phyloP scores from a whole-genome alignment of 92 coral and sea anemone species.

The Phenganax subtilis region DNA sequence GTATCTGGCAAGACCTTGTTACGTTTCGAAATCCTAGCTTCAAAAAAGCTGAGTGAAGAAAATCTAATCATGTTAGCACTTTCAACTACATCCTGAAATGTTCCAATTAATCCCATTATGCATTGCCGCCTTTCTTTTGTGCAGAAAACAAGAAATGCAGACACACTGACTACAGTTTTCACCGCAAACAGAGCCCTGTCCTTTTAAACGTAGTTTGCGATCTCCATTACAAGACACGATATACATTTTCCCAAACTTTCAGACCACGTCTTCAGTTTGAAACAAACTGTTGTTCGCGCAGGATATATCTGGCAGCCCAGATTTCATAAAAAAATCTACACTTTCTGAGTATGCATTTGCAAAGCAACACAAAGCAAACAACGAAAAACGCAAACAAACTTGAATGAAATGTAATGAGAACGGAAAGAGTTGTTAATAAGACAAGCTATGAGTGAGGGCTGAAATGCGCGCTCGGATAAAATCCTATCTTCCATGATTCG shows the following conservation, averaged over 20 bases:
- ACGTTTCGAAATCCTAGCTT: background rate
- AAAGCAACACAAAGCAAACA: background rate
- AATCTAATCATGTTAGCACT: conserved; percentile 23
- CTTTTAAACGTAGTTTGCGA: background rate
- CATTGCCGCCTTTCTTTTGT: conserved; percentile 25
- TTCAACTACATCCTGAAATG: background rate
- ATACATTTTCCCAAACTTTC: background rate
- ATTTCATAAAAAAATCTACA: too few relatives aligned
- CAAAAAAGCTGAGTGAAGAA: background rate
- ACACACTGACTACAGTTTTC: background rate
- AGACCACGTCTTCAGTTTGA: too few relatives aligned
- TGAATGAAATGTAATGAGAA: background rate
- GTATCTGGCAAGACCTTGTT: background rate
- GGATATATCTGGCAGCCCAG: too few relatives aligned
- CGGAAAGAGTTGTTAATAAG: background rate
- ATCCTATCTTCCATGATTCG: conserved; percentile 15
- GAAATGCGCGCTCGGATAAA: conserved; percentile 13
- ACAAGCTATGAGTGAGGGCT: conserved; percentile 12
- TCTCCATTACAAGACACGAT: background rate
- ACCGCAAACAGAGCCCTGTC: background rate
- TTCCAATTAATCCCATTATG: conserved; percentile 2
- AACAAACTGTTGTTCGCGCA: too few relatives aligned
- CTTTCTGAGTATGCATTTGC: too few relatives aligned
- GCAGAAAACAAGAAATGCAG: background rate
- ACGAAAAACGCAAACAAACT: background rate